These are phyloP conservation scores for Meloidogyne chitwoodi DNA, from an alignment of 1,140 invertebrate species.

Conservation along the genomic window DNA sequence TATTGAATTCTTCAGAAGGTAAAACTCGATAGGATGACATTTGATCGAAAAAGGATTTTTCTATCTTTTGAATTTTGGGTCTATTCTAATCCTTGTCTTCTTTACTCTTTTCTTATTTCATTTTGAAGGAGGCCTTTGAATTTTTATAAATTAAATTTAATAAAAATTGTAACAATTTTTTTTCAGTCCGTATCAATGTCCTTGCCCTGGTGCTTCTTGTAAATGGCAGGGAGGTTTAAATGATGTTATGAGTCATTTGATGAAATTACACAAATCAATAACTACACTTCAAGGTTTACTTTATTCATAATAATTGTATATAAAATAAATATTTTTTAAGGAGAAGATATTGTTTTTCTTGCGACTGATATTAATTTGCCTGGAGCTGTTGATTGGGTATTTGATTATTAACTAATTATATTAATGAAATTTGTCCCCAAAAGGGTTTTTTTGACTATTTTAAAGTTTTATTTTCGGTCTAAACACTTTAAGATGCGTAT, in stretches of 20 bases:
- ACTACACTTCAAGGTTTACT: constrained; percentile 77
- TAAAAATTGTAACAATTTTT: constrained; percentile 8
- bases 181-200: constrained; percentile 84
- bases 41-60: too few species aligned
- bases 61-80: too few species aligned
- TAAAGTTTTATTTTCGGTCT: too few species aligned
- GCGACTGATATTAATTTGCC: constrained; percentile 98
- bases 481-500: too few species aligned
- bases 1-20: too few species aligned
- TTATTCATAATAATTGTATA: not conserved
- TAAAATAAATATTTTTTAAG: constrained; percentile 56
- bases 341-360: constrained; percentile 97
- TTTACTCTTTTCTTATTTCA: too few species aligned
- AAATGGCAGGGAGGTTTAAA: constrained; percentile 95
- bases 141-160: too few species aligned
- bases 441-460: not conserved
- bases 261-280: constrained; percentile 96
- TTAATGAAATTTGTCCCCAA: not conserved
- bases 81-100: too few species aligned
- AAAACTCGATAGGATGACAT: too few species aligned
- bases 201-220: constrained; percentile 94
- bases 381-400: constrained; percentile 97
- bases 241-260: constrained; percentile 93
- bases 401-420: not conserved
- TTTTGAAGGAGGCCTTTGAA: too few species aligned